These are phyloP conservation scores for Drosophila aldrichi DNA, from an alignment of 2,888 invertebrate species.

Conservation along the genomic window DNA sequence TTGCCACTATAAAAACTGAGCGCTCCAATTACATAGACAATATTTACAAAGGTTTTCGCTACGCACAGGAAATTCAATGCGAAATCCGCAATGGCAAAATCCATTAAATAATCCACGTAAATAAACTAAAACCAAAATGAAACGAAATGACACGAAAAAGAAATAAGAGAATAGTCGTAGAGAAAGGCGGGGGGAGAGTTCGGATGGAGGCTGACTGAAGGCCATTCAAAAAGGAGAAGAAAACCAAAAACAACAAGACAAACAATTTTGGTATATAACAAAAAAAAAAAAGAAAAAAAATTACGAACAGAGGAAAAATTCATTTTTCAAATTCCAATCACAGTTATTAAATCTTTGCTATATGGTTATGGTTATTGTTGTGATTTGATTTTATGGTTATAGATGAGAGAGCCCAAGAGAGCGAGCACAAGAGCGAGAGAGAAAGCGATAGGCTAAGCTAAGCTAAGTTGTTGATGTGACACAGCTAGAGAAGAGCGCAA, in stretches of 20 bases:
- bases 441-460: constrained; percentile 2
- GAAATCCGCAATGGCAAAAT: constrained; percentile 60
- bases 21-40: constrained; percentile 71
- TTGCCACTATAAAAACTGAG: constrained; percentile 42
- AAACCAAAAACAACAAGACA: constrained; percentile 32
- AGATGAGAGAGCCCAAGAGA: constrained; percentile 44
- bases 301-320: constrained; percentile 57
- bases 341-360: constrained; percentile 79
- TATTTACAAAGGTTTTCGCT: constrained; percentile 60
- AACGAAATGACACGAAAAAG: constrained; percentile 58
- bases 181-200: not conserved
- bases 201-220: not conserved
- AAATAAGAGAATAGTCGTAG: constrained; percentile 15
- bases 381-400: constrained; percentile 80
- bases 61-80: constrained; percentile 67
- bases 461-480: constrained; percentile 13
- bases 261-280: constrained; percentile 35
- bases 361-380: constrained; percentile 80
- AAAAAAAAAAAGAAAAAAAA: constrained; percentile 28
- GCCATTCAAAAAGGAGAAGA: constrained; percentile 20
- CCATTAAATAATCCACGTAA: constrained; percentile 80
- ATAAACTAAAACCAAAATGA: constrained; percentile 57
- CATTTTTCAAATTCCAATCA: constrained; percentile 79
- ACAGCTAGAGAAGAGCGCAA: constrained; percentile 9
- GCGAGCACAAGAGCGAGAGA: not conserved